Base-by-base conservation (phyloP, 2,888 invertebrate species). In the Agrochola litura region DNA sequence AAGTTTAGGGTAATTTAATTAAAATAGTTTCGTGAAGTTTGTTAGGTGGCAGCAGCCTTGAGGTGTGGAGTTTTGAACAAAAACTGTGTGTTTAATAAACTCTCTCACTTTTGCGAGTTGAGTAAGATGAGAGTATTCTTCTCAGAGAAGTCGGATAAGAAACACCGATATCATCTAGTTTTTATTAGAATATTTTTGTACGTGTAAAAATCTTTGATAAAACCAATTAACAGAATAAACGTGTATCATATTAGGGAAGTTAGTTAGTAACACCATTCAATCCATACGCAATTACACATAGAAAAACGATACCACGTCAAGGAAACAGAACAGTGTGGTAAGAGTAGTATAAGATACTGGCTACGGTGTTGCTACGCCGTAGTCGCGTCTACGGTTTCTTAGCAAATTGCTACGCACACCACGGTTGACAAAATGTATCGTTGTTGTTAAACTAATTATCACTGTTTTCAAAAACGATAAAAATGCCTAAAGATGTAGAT, bases 1-100 rank as follows among this genome's bases (percentile, higher is more conserved):
- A 65, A 77, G 72, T 83, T 79, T 76, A 58, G 54, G 71, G 73
- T 82, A 82, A 86, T 78, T 83, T 78, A 86, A 86, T 86, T 83
- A 83, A 86, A 86, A 86, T 83, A 78, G 83, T 84, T 84, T 52
- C 41, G 19, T 46, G 37, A 56, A 86, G 43, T 77, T 82, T 37
- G 71, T 25, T 72, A 68, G 41, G 56, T 72, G 73, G 12, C 25
- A 56, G 22, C 56, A 61, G 56, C 56, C 60, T 73, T 79, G 49
- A 75, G 69, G 65, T 74, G 25, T 58, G 14, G 22, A 76, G 61
- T 77, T 84, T 60, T 12, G 12, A 68, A 69, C 56, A 67, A 73
- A 83, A 83, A 68, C 56, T 79, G 16, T 67, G 19, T 52, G 54
- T 37, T 30, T 79, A 54, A 56, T 69, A 37, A 30, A 73, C 58